A percentile compares a stretch with the other conserved stretches of the same genome.
phyloP scores from a whole-genome alignment of 2,888 invertebrate species.

The Danaus chrysippus region DNA sequence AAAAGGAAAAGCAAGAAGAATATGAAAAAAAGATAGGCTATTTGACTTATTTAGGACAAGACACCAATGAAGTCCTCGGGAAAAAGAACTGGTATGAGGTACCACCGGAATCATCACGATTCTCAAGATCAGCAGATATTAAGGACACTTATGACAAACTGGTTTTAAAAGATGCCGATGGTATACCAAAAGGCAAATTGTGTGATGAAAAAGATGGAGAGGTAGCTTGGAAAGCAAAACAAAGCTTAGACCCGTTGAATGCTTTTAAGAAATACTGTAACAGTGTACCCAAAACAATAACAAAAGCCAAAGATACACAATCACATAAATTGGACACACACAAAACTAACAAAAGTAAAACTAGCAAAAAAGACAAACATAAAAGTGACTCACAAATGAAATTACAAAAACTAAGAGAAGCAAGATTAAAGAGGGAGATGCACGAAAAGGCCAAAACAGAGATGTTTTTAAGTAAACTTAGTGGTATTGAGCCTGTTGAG shows the following conservation, averaged over 20 bases:
- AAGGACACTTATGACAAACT: constrained; percentile 73
- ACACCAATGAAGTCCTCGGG: constrained; percentile 91
- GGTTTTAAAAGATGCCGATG: constrained; percentile 67
- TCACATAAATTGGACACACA: constrained; percentile 45
- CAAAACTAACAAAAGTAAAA: constrained; percentile 43
- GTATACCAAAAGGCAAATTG: constrained; percentile 55
- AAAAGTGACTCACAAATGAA: constrained; percentile 52
- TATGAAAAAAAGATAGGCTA: constrained; percentile 99
- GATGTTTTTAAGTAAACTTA: constrained; percentile 83
- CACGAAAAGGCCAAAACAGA: constrained; percentile 87
- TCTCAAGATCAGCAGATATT: constrained; percentile 49
- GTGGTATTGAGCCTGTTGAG: constrained; percentile 45
- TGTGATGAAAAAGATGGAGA: constrained; percentile 77
- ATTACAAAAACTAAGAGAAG: constrained; percentile 85
- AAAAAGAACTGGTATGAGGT: constrained; percentile 94
- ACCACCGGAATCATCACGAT: constrained; percentile 77
- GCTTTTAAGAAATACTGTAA: constrained; percentile 80
- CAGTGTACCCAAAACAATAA: constrained; percentile 37
- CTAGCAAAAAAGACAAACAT: constrained; percentile 33
- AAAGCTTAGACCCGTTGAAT: constrained; percentile 85
- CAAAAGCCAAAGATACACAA: constrained; percentile 29
- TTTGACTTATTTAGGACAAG: constrained; percentile 96
- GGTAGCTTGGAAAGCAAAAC: constrained; percentile 82
- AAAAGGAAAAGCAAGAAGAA: constrained; percentile 94
- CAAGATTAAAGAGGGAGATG: constrained; percentile 89